Base-by-base conservation (phyloP, 2,888 invertebrate genomes). In the Tethea ocularis region DNA sequence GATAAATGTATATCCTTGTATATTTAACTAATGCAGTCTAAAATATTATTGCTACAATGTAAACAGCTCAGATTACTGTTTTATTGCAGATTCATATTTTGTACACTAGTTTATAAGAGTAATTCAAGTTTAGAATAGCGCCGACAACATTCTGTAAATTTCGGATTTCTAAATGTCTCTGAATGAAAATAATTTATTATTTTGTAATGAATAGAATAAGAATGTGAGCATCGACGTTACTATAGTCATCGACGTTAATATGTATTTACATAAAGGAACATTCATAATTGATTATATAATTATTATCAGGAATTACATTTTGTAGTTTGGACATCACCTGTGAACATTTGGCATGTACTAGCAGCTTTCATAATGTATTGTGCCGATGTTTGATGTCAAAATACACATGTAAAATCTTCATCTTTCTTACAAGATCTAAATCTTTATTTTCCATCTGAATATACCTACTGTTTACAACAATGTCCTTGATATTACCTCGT, bases 31-130 rank as follows among this genome's bases (percentile, higher is more conserved):
- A 68, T 60, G 54, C 57, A 26, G 29, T 22, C 17, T n/a, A 46
- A 29, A 26, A 41, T 51, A 57, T 59, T 52, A 66, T 66, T 64
- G 64, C 68, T 66, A 66, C 66, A 41, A 61, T 57, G 64, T 64
- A 57, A 52, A 52, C 55, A 61, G 24, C 56, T 59, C 59, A 74
- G 64, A 68, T 66, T 70, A 65, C 69, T 74, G 62, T 79, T 83
- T 84, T 87, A 91, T 92, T 92, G 92, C 92, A 92, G 92, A 92
- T 92, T 92, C 92, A 91, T 92, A 86, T 88, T 88, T 89, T 89
- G 77, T 89, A 87, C 84, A 74, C 69, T 91, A 90, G 86, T 73
- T 86, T 62, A 90, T 91, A 90, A 90, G 76, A 83, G 87, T 86
- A 88, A 78, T 79, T 80, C 81, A 80, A 77, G 67, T 20, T 70